Conservation (phyloP, 2,888 invertebrate species). For the Platycheirus rosarum region DNA sequence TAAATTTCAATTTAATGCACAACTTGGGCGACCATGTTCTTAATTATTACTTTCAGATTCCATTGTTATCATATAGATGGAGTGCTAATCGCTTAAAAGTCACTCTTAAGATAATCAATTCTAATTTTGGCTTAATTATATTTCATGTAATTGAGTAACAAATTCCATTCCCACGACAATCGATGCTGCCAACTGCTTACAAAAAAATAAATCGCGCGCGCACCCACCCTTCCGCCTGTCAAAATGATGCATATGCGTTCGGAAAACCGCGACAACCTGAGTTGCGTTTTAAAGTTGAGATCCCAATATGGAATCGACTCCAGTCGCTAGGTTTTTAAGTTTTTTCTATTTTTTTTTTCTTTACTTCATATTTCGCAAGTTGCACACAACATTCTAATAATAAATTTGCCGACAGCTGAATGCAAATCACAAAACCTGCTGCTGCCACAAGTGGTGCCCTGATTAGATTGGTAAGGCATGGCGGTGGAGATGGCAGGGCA, state of each 20-base stretch:
- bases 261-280: conserved; percentile 35
- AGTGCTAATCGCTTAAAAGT: conserved; percentile 14
- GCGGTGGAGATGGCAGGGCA: conserved; percentile 6
- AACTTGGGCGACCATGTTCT: conserved; percentile 19
- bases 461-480: conserved; percentile 35
- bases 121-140: conserved; percentile 9
- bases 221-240: conserved; percentile 56
- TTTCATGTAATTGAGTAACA: conserved; percentile 9
- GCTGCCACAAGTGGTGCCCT: conserved; percentile 63
- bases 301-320: conserved; percentile 50
- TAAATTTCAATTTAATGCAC: conserved; percentile 52
- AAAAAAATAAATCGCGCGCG: conserved; percentile 3
- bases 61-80: not conserved
- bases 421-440: conserved; percentile 70
- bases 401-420: conserved; percentile 63
- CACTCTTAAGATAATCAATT: not conserved
- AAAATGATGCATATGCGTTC: conserved; percentile 47
- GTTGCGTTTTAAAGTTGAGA: conserved; percentile 28
- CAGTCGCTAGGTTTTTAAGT: conserved; percentile 16
- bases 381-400: conserved; percentile 64
- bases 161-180: conserved; percentile 58
- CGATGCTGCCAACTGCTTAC: conserved; percentile 14
- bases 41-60: conserved; percentile 13
- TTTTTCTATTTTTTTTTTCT: conserved; percentile 17
- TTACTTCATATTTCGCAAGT: conserved; percentile 54